Conservation (phyloP, 2,113 vertebrate species). For the Tetrax tetrax region DNA sequence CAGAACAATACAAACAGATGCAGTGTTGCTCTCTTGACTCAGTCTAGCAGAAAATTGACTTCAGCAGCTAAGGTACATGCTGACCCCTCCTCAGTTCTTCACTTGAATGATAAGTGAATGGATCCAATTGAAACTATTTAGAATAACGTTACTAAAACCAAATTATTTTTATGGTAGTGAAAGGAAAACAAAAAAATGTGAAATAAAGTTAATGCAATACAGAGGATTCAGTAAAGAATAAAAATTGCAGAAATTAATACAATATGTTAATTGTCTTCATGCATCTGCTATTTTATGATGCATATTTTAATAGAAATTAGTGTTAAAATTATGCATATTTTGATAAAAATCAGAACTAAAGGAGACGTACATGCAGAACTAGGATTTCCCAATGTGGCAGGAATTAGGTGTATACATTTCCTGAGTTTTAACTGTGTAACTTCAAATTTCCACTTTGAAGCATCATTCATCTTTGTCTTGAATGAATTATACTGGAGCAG, state of each 20-base stretch:
- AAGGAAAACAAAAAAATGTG: conserved; percentile 47
- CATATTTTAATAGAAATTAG: conserved; percentile 25
- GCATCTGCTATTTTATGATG: conserved; percentile 41
- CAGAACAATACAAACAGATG: conserved; percentile 51
- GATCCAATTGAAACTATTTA: conserved; percentile 18
- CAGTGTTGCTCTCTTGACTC: conserved; percentile 29
- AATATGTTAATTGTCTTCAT: conserved; percentile 45
- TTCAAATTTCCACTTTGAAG: neutral
- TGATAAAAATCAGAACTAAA: neutral
- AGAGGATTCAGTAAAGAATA: conserved; percentile 33
- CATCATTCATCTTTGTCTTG: neutral
- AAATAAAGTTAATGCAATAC: conserved; percentile 40
- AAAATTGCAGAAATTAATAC: conserved; percentile 36
- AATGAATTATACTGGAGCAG: neutral
- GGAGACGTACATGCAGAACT: neutral
- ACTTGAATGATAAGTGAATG: conserved; percentile 2
- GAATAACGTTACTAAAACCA: neutral
- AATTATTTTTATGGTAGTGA: neutral
- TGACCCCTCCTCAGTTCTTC: conserved; percentile 45
- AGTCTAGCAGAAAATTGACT: conserved; percentile 67
- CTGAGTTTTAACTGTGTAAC: neutral
- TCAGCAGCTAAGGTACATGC: conserved; percentile 16
- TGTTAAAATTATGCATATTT: neutral
- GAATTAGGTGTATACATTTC: neutral
- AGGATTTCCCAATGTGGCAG: neutral